A percentile compares a stretch with the other conserved stretches of the same genome.
These are phyloP conservation scores for Oreortyx pictus DNA, from an alignment of 2,797 vertebrate species.

Conservation along the genomic window DNA sequence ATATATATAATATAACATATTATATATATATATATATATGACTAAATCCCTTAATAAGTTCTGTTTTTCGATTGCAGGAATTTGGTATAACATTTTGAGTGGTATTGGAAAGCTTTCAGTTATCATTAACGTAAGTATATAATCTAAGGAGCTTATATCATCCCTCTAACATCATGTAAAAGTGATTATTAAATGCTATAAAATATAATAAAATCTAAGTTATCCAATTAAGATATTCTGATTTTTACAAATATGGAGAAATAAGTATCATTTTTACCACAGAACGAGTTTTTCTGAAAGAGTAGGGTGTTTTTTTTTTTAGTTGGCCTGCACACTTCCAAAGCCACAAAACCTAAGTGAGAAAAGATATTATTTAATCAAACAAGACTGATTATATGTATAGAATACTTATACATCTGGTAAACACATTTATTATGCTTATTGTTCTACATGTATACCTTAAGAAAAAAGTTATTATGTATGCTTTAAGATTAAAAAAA, in stretches of 20 bases:
- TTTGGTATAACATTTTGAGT: slow-evolving; percentile 96
- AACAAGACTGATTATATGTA: not conserved
- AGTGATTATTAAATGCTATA: not conserved
- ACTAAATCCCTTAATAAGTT: not conserved
- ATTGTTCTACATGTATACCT: not conserved
- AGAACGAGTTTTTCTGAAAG: not conserved
- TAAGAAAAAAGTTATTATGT: not conserved
- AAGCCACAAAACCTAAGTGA: not conserved
- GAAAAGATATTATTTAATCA: not conserved
- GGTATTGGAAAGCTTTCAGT: slow-evolving; percentile 98
- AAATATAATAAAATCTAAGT: not conserved
- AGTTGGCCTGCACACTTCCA: not conserved
- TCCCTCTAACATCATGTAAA: not conserved
- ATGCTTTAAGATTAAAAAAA: not conserved
- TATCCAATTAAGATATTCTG: not conserved
- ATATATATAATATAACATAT: no score
- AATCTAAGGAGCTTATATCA: not conserved
- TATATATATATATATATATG: no score
- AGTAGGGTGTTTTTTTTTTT: not conserved
- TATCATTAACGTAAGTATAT: slow-evolving; percentile 96
- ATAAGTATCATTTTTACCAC: not conserved
- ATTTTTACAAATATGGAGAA: not conserved
- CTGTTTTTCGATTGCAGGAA: slow-evolving; percentile 84
- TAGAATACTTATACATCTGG: accelerated
- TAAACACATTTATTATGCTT: not conserved